phyloP scores from a whole-genome alignment of 2,888 invertebrate species.

The Phlogophora meticulosa region DNA sequence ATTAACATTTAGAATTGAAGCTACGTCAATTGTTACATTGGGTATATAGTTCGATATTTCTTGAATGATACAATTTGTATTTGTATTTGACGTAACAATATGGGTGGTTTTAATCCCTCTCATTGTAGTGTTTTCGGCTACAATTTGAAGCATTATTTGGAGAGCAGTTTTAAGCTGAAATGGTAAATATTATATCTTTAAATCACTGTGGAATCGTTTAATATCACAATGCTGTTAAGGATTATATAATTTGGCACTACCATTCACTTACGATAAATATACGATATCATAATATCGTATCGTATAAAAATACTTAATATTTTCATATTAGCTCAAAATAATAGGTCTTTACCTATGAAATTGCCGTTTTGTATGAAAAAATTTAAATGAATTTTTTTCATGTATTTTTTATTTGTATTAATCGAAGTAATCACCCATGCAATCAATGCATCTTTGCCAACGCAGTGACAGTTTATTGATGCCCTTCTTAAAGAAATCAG shows the following conservation, averaged over 20 bases:
- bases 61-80: conserved; percentile 61
- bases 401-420: no score
- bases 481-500: no score
- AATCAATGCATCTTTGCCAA: no score
- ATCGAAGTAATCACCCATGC: no score
- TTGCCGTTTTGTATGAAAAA: no score
- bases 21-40: conserved; percentile 51
- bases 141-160: conserved; percentile 74
- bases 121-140: conserved; percentile 69
- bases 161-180: conserved; percentile 74
- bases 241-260: background rate
- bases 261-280: background rate
- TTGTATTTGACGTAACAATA: conserved; percentile 58
- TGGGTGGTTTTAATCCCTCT: conserved; percentile 65
- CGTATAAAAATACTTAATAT: background rate
- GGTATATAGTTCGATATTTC: conserved; percentile 58
- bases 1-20: conserved; percentile 52
- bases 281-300: background rate
- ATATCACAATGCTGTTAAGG: background rate
- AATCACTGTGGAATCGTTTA: background rate
- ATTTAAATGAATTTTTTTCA: no score
- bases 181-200: background rate
- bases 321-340: no score
- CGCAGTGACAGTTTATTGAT: no score
- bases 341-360: no score